Base-by-base conservation (phyloP, 1,140 invertebrate genomes). In the Oncopodura yosiiana region DNA sequence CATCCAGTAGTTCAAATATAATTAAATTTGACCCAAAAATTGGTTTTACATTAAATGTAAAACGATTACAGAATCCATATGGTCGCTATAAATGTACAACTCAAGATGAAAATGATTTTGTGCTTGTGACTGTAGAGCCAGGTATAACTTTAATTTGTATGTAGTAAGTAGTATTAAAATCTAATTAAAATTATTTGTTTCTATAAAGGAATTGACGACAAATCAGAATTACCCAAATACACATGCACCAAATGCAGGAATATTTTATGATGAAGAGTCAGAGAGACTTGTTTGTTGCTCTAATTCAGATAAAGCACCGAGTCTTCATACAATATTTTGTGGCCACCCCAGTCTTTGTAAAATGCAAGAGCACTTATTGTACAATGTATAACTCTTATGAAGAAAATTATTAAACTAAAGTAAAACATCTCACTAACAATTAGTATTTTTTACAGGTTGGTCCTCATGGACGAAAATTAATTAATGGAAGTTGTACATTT, bases 401-500 rank as follows among this genome's bases (percentile, higher is more conserved):
- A 12, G 8, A 11, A 45, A 45, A 23, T 26, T 11, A 12, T 23
- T 19, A 19, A 27, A 9, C n/a, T 49, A 14, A 11, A 49, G 14
- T n/a, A n/a, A n/a, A n/a, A n/a, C n/a, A n/a, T n/a, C n/a, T n/a
- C n/a, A n/a, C n/a, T n/a, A 14, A 19, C 11, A 6, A 19, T 45
- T 14, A 27, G 5, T 45, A 45, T 45, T 45, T 6, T 48, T 8
- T 23, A 2, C 9, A 60, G 58, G 48, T 48, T 4, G 49, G 53
- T 23, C 52, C 36, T 42, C 49, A 53, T 34, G 53, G 48, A 5
- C 18, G 32, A 1, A 38, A 30, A 24, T 24, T 27, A 24, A 41
- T 21, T 21, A 60, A 51, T 34, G 49, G 53, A 5, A 60, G 53
- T 36, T 60, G 58, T 24, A 23, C 26, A 27, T 26, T 32, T 1